These are phyloP conservation scores for Yponomeuta evonymella DNA, from an alignment of 2,888 invertebrate genomes.

Conservation along the genomic window DNA sequence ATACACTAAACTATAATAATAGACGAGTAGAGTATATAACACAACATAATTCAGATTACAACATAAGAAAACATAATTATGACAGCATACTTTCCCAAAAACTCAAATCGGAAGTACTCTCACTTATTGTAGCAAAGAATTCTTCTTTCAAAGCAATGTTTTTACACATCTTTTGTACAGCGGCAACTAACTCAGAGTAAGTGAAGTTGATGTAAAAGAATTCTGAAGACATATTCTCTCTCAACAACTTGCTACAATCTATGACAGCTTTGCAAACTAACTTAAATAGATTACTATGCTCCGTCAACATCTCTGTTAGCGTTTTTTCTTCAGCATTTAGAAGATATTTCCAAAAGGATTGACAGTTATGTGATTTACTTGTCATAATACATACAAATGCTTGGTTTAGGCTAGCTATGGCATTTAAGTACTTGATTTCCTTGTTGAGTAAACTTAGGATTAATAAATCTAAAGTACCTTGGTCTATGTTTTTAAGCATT, in stretches of 20 bases:
- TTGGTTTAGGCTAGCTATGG: constrained; percentile 34
- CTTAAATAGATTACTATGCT: constrained; percentile 44
- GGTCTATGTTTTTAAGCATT: constrained; percentile 39
- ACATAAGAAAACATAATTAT: constrained; percentile 7
- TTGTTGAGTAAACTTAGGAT: constrained; percentile 46
- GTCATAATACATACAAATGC: constrained; percentile 37
- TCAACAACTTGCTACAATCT: constrained; percentile 53
- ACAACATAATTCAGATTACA: constrained; percentile 8
- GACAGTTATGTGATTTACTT: constrained; percentile 35
- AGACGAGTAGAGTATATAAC: background rate
- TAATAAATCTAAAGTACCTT: constrained; percentile 43
- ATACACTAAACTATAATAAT: background rate
- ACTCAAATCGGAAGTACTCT: constrained; percentile 50
- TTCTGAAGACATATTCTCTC: constrained; percentile 51
- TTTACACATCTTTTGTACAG: constrained; percentile 57
- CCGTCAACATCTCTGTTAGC: constrained; percentile 45
- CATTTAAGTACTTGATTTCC: constrained; percentile 30
- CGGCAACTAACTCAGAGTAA: constrained; percentile 61
- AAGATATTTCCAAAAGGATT: constrained; percentile 51
- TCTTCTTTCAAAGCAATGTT: constrained; percentile 50
- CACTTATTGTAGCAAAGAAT: constrained; percentile 58
- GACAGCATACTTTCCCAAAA: constrained; percentile 36
- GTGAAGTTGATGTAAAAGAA: constrained; percentile 67
- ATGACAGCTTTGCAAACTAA: constrained; percentile 50
- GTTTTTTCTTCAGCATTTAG: constrained; percentile 40